These are phyloP conservation scores for Barbus barbus DNA, from an alignment of 2,113 vertebrate genomes.

Conservation along the genomic window DNA sequence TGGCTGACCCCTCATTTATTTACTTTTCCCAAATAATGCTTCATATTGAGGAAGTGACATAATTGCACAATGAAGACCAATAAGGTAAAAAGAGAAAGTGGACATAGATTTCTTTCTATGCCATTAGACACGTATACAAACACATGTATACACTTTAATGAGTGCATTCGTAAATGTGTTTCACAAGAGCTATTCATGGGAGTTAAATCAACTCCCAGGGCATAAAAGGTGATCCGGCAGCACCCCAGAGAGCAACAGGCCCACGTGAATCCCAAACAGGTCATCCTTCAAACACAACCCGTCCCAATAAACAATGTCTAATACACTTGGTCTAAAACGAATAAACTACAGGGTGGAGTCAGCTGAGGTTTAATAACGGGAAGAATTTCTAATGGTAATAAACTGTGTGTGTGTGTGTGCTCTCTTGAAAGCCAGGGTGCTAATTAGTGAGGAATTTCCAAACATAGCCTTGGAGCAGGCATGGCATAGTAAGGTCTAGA, in stretches of 20 bases:
- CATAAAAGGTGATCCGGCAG: conserved; percentile 31
- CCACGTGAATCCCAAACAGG: conserved; percentile 32
- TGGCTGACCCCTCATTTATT: neutral
- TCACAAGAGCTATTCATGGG: conserved; percentile 33
- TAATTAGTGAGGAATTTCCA: conserved; percentile 12
- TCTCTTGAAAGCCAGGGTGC: neutral
- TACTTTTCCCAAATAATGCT: neutral
- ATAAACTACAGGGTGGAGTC: conserved; percentile 50
- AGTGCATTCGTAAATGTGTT: conserved; percentile 20
- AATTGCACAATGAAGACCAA: conserved; percentile 12
- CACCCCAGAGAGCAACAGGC: conserved; percentile 15
- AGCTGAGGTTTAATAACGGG: conserved; percentile 51
- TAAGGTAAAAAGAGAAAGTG: conserved; percentile 14
- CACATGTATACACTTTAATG: neutral
- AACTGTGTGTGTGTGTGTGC: conserved; percentile 27
- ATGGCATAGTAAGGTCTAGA: neutral
- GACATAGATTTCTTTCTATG: neutral
- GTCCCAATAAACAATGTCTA: conserved; percentile 14
- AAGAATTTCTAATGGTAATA: conserved; percentile 48
- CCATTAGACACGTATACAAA: conserved; percentile 7
- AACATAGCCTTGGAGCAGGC: neutral
- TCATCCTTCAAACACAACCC: conserved; percentile 16
- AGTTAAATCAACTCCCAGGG: conserved; percentile 45
- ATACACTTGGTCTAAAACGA: conserved; percentile 42
- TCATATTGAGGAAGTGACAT: conserved; percentile 8